phyloP scores from a whole-genome alignment of 2,797 vertebrate species.

The Setipinna tenuifilis region DNA sequence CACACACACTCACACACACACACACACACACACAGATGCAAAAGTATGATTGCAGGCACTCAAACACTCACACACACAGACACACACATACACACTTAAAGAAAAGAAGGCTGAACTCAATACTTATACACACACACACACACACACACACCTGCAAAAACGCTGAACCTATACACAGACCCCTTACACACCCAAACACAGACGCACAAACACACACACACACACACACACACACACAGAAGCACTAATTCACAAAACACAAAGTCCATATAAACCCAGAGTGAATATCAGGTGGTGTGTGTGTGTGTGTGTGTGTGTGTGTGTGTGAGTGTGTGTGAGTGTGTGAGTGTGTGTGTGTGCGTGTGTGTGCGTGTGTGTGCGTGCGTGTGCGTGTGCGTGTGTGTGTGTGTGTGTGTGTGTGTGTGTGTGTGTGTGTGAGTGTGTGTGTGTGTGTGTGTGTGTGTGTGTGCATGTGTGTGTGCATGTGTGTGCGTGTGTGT shows the following conservation, averaged over 20 bases:
- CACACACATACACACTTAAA: neutral
- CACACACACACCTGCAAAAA: neutral
- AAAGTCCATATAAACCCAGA: no score
- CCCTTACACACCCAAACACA: neutral
- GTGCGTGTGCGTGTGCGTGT: constrained; percentile 7
- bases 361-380: constrained; percentile 36
- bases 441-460: neutral
- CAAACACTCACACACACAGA: neutral
- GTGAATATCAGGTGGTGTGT: no score
- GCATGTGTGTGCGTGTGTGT: no score
- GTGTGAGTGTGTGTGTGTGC: constrained; percentile 11
- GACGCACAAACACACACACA: neutral
- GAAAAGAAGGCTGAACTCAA: no score
- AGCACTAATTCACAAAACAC: no score
- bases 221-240: no score
- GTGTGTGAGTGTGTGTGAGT: constrained; percentile 8
- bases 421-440: no score
- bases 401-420: neutral
- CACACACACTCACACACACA: neutral
- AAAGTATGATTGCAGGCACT: neutral
- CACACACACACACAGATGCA: neutral
- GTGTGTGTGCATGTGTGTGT: no score
- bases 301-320: no score
- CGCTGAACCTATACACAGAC: neutral
- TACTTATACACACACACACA: neutral